Evolutionary conservation across 2,797 vertebrate species (phyloP).

Genomic region (Microctenopoma steveboyesi): DNA sequence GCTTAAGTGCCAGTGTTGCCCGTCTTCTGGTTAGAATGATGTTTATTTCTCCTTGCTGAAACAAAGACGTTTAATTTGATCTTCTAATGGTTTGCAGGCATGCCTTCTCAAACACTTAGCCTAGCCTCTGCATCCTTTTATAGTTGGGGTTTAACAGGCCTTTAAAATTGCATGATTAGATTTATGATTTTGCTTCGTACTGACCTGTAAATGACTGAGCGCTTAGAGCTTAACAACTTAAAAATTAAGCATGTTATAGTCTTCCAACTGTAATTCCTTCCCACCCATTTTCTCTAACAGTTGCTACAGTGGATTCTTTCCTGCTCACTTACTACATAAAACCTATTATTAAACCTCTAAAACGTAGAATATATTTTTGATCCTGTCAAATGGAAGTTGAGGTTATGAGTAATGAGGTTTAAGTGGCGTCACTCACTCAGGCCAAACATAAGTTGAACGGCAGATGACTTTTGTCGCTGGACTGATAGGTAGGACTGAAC

Average conservation of each 20-base stretch:
- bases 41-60: conserved; percentile 46
- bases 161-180: background rate
- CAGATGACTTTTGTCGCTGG: conserved; percentile 19
- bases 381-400: conserved; percentile 9
- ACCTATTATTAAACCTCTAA: conserved; percentile 4
- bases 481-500: conserved; percentile 3
- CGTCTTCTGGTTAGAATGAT: background rate
- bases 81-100: conserved; percentile 39
- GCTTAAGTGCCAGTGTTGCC: no score
- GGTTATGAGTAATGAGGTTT: conserved; percentile 24
- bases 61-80: conserved; percentile 32
- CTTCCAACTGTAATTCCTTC: conserved; percentile 53
- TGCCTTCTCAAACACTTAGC: conserved; percentile 37
- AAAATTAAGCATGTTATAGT: background rate
- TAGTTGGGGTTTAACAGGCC: conserved; percentile 49
- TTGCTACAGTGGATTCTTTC: conserved; percentile 19
- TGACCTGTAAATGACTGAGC: background rate
- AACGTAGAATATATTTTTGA: background rate
- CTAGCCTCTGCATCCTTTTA: conserved; percentile 52
- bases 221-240: background rate
- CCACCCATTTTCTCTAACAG: conserved; percentile 26
- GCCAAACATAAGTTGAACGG: conserved; percentile 35
- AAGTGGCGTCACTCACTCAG: conserved; percentile 28
- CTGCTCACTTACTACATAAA: conserved; percentile 30
- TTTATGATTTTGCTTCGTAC: background rate